Conservation (phyloP, 2,888 invertebrate species). For the Himalopsyche kuldschensis region DNA sequence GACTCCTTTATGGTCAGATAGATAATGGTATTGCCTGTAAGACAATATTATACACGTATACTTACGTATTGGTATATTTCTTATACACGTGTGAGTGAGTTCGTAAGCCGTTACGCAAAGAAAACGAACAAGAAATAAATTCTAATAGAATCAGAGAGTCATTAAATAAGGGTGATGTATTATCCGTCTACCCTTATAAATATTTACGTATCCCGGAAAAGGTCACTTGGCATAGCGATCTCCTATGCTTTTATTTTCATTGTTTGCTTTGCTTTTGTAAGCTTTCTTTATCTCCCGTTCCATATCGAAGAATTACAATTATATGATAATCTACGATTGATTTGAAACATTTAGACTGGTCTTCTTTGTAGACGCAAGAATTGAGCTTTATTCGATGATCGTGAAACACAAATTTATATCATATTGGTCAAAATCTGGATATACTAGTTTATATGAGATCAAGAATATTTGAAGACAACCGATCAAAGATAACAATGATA, state of each 20-base stretch:
- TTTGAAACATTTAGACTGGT: constrained; percentile 15
- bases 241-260: constrained; percentile 28
- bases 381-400: not conserved
- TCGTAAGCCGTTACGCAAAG: not conserved
- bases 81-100: not conserved
- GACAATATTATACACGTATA: no score
- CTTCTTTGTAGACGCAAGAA: not conserved
- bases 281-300: constrained; percentile 9
- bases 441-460: no score
- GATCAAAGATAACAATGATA: no score
- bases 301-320: constrained; percentile 27
- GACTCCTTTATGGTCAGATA: no score
- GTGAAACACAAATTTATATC: no score
- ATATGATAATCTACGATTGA: constrained; percentile 27
- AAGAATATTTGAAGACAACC: no score
- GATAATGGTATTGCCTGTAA: no score
- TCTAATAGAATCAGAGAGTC: constrained; percentile 38
- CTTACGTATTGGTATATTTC: no score
- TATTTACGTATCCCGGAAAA: constrained; percentile 39
- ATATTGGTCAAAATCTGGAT: no score
- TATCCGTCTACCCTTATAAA: constrained; percentile 36
- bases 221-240: constrained; percentile 39
- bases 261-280: constrained; percentile 28
- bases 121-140: constrained; percentile 22
- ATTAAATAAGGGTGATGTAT: constrained; percentile 37